Evolutionary conservation across 2,797 vertebrate genomes (phyloP).

Genomic region (Lindbergichthys nudifrons): DNA sequence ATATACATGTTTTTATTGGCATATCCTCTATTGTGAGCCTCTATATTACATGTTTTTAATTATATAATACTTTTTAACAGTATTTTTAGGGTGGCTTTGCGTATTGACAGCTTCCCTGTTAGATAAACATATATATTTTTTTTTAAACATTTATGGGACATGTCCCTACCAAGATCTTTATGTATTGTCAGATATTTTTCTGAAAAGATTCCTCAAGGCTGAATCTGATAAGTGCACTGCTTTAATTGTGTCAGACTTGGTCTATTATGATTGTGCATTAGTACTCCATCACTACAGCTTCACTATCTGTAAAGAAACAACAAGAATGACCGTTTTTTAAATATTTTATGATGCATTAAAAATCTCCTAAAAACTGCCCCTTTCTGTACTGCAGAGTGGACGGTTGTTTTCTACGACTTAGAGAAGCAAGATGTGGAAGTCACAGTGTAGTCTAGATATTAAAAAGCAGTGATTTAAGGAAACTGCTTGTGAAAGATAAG

Average conservation of each 20-base stretch:
- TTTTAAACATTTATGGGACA: too few species aligned
- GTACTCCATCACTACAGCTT: background rate
- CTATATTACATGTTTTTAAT: too few species aligned
- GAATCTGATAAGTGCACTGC: background rate
- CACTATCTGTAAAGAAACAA: too few species aligned
- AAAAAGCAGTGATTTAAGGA: constrained; percentile 12
- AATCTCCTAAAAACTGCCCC: too few species aligned
- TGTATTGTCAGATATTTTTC: background rate
- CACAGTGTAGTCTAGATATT: background rate
- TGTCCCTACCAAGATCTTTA: background rate
- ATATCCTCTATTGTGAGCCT: too few species aligned
- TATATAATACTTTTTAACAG: too few species aligned
- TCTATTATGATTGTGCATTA: background rate
- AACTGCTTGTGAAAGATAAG: constrained; percentile 2
- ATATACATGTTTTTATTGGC: too few species aligned
- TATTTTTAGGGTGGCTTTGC: too few species aligned
- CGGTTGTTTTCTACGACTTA: background rate
- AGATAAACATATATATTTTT: too few species aligned
- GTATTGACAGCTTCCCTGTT: too few species aligned
- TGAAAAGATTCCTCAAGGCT: background rate
- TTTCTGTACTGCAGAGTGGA: background rate
- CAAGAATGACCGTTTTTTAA: too few species aligned
- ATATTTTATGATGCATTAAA: too few species aligned
- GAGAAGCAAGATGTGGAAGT: background rate
- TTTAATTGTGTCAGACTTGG: background rate